phyloP scores from a whole-genome alignment of 2,888 invertebrate species.

The Pristionchus exspectatus region DNA sequence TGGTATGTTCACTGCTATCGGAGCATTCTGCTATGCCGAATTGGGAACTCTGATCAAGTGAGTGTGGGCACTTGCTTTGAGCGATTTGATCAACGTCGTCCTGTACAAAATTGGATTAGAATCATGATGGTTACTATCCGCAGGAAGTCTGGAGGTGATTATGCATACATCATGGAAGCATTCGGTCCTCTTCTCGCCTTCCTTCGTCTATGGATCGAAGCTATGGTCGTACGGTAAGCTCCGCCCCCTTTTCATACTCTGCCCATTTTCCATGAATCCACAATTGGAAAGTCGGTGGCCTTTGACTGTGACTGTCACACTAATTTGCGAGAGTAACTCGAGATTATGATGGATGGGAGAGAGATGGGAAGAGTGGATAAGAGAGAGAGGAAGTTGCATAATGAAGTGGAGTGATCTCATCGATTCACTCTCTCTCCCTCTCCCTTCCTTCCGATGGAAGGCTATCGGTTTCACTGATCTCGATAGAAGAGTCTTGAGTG shows the following conservation, averaged over 20 bases:
- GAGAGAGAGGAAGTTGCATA: conserved; percentile 38
- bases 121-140: not conserved
- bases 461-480: conserved; percentile 41
- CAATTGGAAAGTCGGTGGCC: not conserved
- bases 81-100: not conserved
- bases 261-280: not conserved
- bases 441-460: not conserved
- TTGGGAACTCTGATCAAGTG: conserved; percentile 86
- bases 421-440: not conserved
- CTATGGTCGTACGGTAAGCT: conserved; percentile 85
- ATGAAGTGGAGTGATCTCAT: conserved; percentile 23
- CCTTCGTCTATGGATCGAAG: conserved; percentile 97
- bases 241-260: not conserved
- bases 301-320: not conserved
- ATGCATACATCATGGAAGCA: conserved; percentile 97
- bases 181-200: conserved; percentile 98
- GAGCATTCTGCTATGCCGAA: conserved; percentile 98
- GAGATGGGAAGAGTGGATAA: conserved; percentile 23
- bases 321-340: conserved; percentile 39
- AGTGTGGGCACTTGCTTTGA: not conserved
- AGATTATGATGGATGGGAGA: conserved; percentile 44
- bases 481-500: conserved; percentile 40
- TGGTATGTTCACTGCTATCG: conserved; percentile 95
- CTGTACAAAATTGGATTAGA: not conserved
- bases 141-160: conserved; percentile 87